Evolutionary conservation across 1,140 invertebrate species (phyloP), one percentile per base, ranked within the genome.

Genomic region (Leucophenga varia): DNA sequence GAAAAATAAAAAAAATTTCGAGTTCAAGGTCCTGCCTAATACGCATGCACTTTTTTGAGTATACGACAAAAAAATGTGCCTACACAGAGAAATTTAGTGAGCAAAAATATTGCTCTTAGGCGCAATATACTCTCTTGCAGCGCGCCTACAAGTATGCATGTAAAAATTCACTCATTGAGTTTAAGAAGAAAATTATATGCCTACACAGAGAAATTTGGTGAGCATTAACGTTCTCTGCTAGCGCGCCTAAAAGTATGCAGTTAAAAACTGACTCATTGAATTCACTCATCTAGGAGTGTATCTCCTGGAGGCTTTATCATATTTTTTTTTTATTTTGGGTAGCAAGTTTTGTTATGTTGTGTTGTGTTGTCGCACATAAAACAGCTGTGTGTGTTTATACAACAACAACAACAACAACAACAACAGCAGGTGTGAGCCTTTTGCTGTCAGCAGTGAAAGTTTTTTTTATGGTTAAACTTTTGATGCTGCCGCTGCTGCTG

Each of bases 1-100:
- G 12, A n/a, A 30, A 25, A 41, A 34, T 36, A 40, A 49, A n/a
- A 54, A 45, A 52, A 34, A 48, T 34, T 64, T 72, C 57, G 64
- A 71, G 67, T 72, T 71, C 67, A 71, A 71, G 67, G 67, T 68
- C 64, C 52, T 50, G 54, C 58, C 43, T 61, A 71, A 55, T 60
- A 60, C 67, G 67, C 67, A 71, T 71, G 67, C 67, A 68, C 67
- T 18, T n/a, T n/a, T n/a, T n/a, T n/a, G n/a, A n/a, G n/a, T n/a
- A n/a, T n/a, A n/a, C n/a, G n/a, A n/a, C n/a, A n/a, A n/a, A n/a
- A n/a, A 52, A 61, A 51, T 57, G 58, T 36, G 43, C 51, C 21
- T 36, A 34, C 35, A 35, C 30, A 28, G 40, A 43, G 43, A 36
- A 49, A 21, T 18, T n/a, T 22, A 19, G 43, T 28, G 12, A 28